phyloP scores from a whole-genome alignment of 2,888 invertebrate species.

The Dysmachus trigonus region DNA sequence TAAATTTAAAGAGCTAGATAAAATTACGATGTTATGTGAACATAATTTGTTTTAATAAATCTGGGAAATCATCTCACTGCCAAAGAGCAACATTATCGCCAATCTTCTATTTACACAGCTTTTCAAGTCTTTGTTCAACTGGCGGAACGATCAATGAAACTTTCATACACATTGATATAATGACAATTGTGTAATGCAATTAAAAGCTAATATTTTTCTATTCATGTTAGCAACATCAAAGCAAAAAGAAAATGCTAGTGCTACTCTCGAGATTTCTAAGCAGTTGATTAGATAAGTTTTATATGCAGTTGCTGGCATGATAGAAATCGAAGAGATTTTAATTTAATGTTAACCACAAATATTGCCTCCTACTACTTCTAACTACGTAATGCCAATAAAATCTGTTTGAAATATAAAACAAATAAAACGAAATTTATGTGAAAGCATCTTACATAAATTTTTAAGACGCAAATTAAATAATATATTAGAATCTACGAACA shows the following conservation, averaged over 20 bases:
- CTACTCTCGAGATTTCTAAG: background rate
- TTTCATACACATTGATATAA: background rate
- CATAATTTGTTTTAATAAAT: background rate
- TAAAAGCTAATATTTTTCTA: background rate
- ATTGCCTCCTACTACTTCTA: background rate
- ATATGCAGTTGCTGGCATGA: background rate
- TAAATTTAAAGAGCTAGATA: too few species aligned
- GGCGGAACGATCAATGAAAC: background rate
- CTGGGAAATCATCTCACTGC: background rate
- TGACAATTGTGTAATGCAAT: background rate
- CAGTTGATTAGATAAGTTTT: background rate
- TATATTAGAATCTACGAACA: background rate
- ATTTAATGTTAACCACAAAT: background rate
- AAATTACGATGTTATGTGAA: background rate
- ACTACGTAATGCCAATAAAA: background rate
- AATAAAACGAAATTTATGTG: background rate
- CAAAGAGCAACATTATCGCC: background rate
- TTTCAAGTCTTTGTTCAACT: background rate
- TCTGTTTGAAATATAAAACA: background rate
- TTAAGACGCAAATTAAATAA: background rate
- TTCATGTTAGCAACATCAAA: background rate
- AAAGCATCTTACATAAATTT: background rate
- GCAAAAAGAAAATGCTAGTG: background rate
- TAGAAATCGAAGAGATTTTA: background rate
- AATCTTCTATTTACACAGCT: background rate